Evolutionary conservation across 2,888 invertebrate species (phyloP).

Genomic region (Clunio marinus): DNA sequence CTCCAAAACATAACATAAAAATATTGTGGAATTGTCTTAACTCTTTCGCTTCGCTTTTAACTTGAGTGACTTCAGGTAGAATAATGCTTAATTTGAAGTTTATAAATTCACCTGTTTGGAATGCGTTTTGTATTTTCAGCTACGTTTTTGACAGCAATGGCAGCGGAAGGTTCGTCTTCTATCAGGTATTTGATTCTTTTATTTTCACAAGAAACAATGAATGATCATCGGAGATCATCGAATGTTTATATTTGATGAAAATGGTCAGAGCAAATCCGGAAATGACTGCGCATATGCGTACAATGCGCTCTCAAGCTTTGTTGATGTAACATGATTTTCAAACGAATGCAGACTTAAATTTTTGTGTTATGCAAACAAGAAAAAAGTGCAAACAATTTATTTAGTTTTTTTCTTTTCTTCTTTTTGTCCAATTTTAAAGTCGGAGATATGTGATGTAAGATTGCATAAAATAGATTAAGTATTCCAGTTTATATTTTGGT

Average conservation of each 20-base stretch:
- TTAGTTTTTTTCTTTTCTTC: too few relatives aligned
- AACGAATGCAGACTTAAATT: constrained; percentile 1
- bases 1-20: background rate
- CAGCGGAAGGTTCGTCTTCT: constrained; percentile 29
- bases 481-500: background rate
- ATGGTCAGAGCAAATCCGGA: background rate
- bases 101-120: background rate
- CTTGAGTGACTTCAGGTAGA: background rate
- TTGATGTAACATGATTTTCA: constrained; percentile 7
- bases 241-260: background rate
- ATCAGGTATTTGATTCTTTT: constrained; percentile 36
- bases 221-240: too few relatives aligned
- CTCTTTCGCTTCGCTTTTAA: background rate
- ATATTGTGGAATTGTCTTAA: constrained; percentile 2
- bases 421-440: background rate
- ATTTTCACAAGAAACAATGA: too few relatives aligned
- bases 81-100: background rate
- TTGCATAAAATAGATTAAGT: constrained; percentile 14
- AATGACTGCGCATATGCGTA: constrained; percentile 7
- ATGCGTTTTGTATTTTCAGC: too few relatives aligned
- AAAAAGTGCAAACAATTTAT: constrained; percentile 10
- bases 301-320: background rate
- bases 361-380: constrained; percentile 12
- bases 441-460: background rate
- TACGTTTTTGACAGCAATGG: background rate